phyloP scores from a whole-genome alignment of 2,113 vertebrate genomes.

The Embiotoca jacksoni region DNA sequence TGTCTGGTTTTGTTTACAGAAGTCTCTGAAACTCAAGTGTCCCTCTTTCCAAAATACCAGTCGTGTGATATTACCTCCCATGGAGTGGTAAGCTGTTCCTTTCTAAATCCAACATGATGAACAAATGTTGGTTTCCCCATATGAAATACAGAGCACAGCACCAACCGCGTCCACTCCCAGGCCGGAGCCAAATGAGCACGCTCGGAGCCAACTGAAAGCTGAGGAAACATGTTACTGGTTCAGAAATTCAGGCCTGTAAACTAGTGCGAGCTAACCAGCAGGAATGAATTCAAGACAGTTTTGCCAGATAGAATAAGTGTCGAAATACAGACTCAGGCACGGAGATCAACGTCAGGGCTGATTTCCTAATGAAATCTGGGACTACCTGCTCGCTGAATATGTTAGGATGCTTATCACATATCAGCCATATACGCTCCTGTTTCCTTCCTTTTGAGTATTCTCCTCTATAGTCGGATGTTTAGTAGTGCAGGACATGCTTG shows the following conservation, averaged over 20 bases:
- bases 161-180: conserved; percentile 57
- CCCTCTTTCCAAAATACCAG: conserved; percentile 68
- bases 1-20: conserved; percentile 65
- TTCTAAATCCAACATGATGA: conserved; percentile 75
- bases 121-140: conserved; percentile 71
- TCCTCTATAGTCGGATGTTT: background rate
- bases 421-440: background rate
- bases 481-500: background rate
- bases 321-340: conserved; percentile 6
- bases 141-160: conserved; percentile 53
- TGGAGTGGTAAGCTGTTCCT: conserved; percentile 77
- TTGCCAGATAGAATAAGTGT: conserved; percentile 17
- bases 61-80: conserved; percentile 70
- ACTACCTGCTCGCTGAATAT: conserved; percentile 13
- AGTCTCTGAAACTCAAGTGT: conserved; percentile 56
- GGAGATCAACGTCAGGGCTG: conserved; percentile 7
- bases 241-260: conserved; percentile 18
- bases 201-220: conserved; percentile 54
- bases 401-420: conserved; percentile 17
- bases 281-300: conserved; percentile 17
- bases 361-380: background rate
- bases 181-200: conserved; percentile 54
- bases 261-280: conserved; percentile 4
- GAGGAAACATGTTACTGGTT: conserved; percentile 40
- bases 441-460: background rate